Evolutionary conservation across 1,140 invertebrate species (phyloP), one percentile per base, ranked within the genome.

Genomic region (Drosophila punjabiensis): DNA sequence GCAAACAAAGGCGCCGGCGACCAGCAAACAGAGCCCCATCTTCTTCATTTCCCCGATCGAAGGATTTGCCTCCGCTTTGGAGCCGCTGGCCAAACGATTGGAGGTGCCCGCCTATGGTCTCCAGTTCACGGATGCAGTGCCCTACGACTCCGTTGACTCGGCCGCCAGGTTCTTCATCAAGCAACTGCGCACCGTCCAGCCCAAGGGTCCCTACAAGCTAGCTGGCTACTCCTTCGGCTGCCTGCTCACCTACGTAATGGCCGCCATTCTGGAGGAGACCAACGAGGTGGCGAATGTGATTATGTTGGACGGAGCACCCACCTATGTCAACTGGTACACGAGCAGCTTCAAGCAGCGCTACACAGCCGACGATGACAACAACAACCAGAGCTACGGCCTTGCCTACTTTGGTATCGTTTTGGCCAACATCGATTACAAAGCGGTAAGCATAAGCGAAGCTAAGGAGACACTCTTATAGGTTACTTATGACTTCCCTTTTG

Each of bases 161-260:
- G 94, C 99, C 37, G 98, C 98, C 5, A 89, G 93, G 45, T 97
- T 95, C 93, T 99, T 99, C 92, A 94, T 98, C 6, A 93, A 96
- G 93, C 94, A 96, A 93, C 95, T 99, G 63, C 96, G 96, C 82
- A 94, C 94, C 30, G 93, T 97, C n/a, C 97, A 98, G 93, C 95
- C 95, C 0, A 94, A 95, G 65, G 97, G 97, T 64, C 98, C 98
- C 1, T 99, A 98, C 94, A 95, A 95, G 24, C 93, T 99, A 43
- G 95, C 96, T 39, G 99, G 98, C 5, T 99, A 99, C 93, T 99
- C 98, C 0, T 99, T 98, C 93, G 99, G 99, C 52, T 96, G 97
- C 10, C 95, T 96, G 66, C 96, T 99, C 11, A 98, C 97, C 6
- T 98, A 98, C 91, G 99, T 99, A 94, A 99, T 99, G 96, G 97